Conservation (phyloP, 2,888 invertebrate genomes). For the Ptychoptera contaminata region DNA sequence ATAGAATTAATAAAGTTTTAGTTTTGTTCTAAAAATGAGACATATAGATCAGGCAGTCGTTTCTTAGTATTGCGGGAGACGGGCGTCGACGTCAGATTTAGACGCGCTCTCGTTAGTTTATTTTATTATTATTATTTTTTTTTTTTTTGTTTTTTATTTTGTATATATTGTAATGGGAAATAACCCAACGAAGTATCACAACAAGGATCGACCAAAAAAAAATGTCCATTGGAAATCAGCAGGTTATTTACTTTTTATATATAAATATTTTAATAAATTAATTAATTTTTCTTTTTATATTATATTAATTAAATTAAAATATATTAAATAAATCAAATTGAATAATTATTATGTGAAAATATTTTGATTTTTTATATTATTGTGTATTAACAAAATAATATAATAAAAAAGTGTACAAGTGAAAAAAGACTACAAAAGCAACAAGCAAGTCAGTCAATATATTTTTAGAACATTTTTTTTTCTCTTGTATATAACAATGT, state of each 20-base stretch:
- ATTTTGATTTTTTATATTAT: too few species aligned
- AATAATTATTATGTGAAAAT: not conserved
- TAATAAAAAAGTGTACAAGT: too few species aligned
- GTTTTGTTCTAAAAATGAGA: not conserved
- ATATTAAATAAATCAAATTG: not conserved
- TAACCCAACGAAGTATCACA: conserved; percentile 42
- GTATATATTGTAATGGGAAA: conserved; percentile 39
- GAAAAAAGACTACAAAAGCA: too few species aligned
- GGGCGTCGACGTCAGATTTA: conserved; percentile 6
- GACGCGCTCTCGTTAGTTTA: conserved; percentile 7
- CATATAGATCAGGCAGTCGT: not conserved
- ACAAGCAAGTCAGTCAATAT: not conserved
- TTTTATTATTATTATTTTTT: conserved; percentile 6
- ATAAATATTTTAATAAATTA: not conserved
- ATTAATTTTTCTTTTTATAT: too few species aligned
- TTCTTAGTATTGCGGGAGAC: not conserved
- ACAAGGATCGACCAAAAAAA: conserved; percentile 46
- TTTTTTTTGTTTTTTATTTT: conserved; percentile 2
- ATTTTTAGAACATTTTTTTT: not conserved
- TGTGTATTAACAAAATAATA: too few species aligned
- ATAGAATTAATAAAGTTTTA: too few species aligned
- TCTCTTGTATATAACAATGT: not conserved
- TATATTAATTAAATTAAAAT: not conserved
- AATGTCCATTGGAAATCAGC: conserved; percentile 74
- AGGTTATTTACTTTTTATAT: conserved; percentile 41